Conservation (phyloP, 1,140 invertebrate species). For the Hyphantria cunea region DNA sequence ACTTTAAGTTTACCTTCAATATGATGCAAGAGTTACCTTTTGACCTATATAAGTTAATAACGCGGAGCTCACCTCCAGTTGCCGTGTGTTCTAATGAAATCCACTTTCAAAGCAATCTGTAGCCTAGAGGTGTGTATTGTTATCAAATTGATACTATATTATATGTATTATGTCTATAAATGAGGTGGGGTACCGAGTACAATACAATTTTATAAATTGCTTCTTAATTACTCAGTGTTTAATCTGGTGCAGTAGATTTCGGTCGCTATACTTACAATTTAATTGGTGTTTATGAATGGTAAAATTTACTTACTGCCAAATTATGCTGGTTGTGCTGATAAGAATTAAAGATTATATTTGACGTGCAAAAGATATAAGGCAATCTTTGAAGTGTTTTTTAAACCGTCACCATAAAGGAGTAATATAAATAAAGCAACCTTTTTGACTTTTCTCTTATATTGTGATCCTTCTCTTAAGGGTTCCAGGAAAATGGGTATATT, state of each 20-base stretch:
- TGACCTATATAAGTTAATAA: slow-evolving; percentile 29
- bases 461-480: not conserved
- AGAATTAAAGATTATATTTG: no score
- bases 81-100: slow-evolving; percentile 60
- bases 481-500: not conserved
- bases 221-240: not conserved
- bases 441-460: no score
- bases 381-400: no score
- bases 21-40: slow-evolving; percentile 20
- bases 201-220: not conserved
- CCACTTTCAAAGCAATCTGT: slow-evolving; percentile 58
- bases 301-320: no score
- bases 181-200: slow-evolving; percentile 30
- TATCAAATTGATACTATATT: slow-evolving; percentile 59
- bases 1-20: not conserved
- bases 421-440: no score
- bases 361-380: no score
- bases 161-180: slow-evolving; percentile 35
- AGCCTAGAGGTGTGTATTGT: slow-evolving; percentile 55
- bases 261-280: no score
- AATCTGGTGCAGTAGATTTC: not conserved
- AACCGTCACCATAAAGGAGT: no score
- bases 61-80: slow-evolving; percentile 8
- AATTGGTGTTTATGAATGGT: no score
- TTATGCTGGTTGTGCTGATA: no score